Base-by-base conservation (phyloP, 2,797 vertebrate genomes). In the Luscinia megarhynchos region DNA sequence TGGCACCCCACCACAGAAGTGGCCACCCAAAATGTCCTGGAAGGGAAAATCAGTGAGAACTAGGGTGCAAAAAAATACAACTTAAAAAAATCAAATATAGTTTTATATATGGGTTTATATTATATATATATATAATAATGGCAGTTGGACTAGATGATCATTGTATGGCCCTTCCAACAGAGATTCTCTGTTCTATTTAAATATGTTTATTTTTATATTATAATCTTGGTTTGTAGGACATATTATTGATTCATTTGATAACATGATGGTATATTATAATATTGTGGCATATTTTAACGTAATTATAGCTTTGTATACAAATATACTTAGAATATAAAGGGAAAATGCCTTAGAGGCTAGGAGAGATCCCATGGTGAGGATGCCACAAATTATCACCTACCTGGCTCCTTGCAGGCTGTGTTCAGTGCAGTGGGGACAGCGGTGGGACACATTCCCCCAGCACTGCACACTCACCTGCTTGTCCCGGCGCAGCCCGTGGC, bases 1-100 rank as follows among this genome's bases (percentile, higher is more conserved):
- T 98, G 98, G 95, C 99, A 99, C 11, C 98, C 98, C 0, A 96
- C 93, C 40, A 97, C 89, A 0, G 98, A 98, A 18, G 98, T 97
- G 0, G 98, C 98, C 23, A 98, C 94, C 98, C 98, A 99, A 95
- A 99, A 99, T 0, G 98, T 99, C 96, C 99, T 99, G 55, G 23
- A 93, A 93, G 46, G 38, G 18, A 92, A 77, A 94, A 46, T 19
- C 1, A 5, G n/a, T 84, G 38, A 79, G 40, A 66, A 55, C 20
- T 62, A n/a, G 14, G 34, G 10, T 10, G 11, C 27, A 6, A 45
- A 34, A 46, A 41, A 19, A 62, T 29, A 43, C 0, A 8, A 4
- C 50, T 74, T 41, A 10, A 43, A 43, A 21, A 58, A 85, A 59
- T 30, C 4, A n/a, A 6, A 59, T 36, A 16, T 2, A n/a, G 10